Evolutionary conservation across 2,113 vertebrate species (phyloP), one percentile per base, ranked within the genome.

Genomic region (Otocyon megalotis): DNA sequence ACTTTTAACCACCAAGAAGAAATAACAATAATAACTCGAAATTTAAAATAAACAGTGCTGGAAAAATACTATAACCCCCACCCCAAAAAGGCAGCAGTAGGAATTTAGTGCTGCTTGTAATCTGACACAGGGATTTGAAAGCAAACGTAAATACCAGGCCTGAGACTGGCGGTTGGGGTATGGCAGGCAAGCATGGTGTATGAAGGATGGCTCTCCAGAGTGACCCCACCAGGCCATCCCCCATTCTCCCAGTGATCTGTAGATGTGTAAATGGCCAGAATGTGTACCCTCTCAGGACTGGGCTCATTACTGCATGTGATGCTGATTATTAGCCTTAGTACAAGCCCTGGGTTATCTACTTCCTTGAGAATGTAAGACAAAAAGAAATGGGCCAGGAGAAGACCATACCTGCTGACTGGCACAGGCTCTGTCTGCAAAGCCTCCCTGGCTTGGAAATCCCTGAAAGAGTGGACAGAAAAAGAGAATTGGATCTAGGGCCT

Each of bases 11-110:
- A 96, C 98, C 97, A 98, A 98, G 98, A 98, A 99, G 98, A 98
- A 99, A 98, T 98, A 98, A 98, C 96, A 98, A 98, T 98, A 99
- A 98, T 98, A 98, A 97, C 94, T 98, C 95, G 95, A 98, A 98
- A 98, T 92, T 97, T 98, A 98, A 99, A 99, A 98, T 98, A 99
- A 99, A 99, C 98, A 98, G 97, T 98, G 97, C 98, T 98, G 97
- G 98, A 98, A 99, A 98, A 99, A 98, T 96, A 97, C 96, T 98
- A 93, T 98, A 98, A 97, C 97, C 97, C 96, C 94, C 89, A 97
- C 97, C 97, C 97, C 89, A 98, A 98, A 98, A 97, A 98, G 95
- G 63, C 95, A 95, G 93, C 93, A 96, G 96, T 97, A 98, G 97
- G 96, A 98, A 98, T 98, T 96, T 97, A 98, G 96, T 96, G 97